Percentiles rank a stretch among this genome's conserved stretches.
These are phyloP conservation scores for Macrotrachela quadricornifera DNA, from an alignment of 1,140 invertebrate genomes.

Conservation along the genomic window DNA sequence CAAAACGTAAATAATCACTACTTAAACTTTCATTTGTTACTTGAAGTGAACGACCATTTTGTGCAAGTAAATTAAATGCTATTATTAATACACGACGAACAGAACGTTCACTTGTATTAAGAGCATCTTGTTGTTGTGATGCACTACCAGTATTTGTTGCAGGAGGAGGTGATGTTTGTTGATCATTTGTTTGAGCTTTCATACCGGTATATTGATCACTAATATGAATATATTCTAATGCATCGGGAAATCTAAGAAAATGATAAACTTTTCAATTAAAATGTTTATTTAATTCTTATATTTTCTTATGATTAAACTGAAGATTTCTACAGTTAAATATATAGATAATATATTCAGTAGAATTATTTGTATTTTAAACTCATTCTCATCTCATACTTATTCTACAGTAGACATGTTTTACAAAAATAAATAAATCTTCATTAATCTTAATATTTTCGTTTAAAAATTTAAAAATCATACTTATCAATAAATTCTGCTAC, in stretches of 20 bases:
- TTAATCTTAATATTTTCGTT: conserved; percentile 37
- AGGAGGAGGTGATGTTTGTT: not conserved
- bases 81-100: not conserved
- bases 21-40: not conserved
- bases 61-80: not conserved
- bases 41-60: not conserved
- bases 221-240: conserved; percentile 85
- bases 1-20: conserved; percentile 34
- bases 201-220: conserved; percentile 75
- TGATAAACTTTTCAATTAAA: too few species aligned
- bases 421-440: conserved; percentile 37
- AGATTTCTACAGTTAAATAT: too few species aligned
- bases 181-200: conserved; percentile 60
- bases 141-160: conserved; percentile 10
- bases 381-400: too few species aligned
- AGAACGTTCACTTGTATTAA: not conserved
- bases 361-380: too few species aligned
- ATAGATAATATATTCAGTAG: too few species aligned
- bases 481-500: conserved; percentile 27
- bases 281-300: too few species aligned
- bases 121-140: not conserved
- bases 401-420: too few species aligned
- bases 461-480: conserved; percentile 10
- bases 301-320: too few species aligned
- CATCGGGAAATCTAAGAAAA: conserved; percentile 46